Evolutionary conservation across 1,140 invertebrate genomes (phyloP), one percentile per base, ranked within the genome.

Genomic region (Papilio polytes): DNA sequence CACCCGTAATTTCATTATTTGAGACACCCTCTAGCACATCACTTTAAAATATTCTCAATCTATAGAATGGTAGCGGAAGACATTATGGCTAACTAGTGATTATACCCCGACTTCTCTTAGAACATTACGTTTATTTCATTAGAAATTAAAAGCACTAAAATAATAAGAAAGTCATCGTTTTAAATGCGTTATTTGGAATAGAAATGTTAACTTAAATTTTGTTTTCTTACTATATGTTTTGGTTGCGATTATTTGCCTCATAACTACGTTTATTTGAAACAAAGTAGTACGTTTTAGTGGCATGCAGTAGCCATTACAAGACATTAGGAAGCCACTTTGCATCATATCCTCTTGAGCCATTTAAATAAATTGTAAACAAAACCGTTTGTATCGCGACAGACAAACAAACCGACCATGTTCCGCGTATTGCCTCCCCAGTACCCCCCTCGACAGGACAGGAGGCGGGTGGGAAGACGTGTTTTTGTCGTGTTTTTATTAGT

Each of bases 401-500:
- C 73, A 44, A 22, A 74, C 73, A 74, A 9, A 48, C 44, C 18
- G 73, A 66, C 59, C 82, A 82, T 59, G 72, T 77, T 80, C 46
- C 53, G 77, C 78, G 20, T 80, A 83, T 80, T 80, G 76, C 81
- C 81, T 83, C 81, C 74, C 59, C 56, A 12, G 41, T 26, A 13
- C 44, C 44, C 18, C 83, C 48, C 74, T 70, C 76, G 81, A 72
- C 80, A 72, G 70, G 76, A 56, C 44, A 82, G 80, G 82, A 83
- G 85, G 83, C 72, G 70, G 44, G 22, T 46, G 77, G 63, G 79
- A 85, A 88, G 88, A 92, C 85, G 90, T 94, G 91, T 92, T 91
- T 91, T 91, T 90, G 91, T 91, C 93, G 86, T 93, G 91, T 94
- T 94, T 94, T 94, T 92, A 92, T 93, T 93, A 91, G 88, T 91